phyloP scores from a whole-genome alignment of 2,888 invertebrate species.

The Stratiomys singularior region DNA sequence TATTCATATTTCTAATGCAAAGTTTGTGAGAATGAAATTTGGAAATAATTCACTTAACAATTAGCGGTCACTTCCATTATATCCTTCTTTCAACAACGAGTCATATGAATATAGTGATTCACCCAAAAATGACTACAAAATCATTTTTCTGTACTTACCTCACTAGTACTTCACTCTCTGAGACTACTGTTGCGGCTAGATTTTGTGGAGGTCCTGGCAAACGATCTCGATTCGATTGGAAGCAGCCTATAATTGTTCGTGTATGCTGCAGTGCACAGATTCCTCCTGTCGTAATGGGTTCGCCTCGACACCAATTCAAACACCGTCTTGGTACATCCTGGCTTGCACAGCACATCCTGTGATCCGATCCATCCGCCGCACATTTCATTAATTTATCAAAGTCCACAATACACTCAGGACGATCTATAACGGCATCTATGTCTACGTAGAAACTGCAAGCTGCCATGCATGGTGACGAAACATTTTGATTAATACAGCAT shows the following conservation, averaged over 20 bases:
- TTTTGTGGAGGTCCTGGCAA: constrained; percentile 84
- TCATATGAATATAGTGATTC: no score
- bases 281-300: constrained; percentile 72
- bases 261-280: constrained; percentile 79
- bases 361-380: constrained; percentile 84
- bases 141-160: constrained; percentile 57
- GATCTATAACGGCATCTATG: constrained; percentile 83
- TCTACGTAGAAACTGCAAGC: constrained; percentile 87
- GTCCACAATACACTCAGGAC: constrained; percentile 83
- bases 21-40: no score
- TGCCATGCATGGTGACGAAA: constrained; percentile 80
- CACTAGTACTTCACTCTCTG: constrained; percentile 71
- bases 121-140: no score
- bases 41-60: no score
- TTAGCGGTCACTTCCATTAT: no score
- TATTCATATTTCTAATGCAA: no score
- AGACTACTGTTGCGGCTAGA: constrained; percentile 69
- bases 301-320: constrained; percentile 86
- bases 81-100: no score
- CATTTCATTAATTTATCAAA: constrained; percentile 88
- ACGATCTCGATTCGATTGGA: constrained; percentile 80
- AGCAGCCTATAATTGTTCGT: constrained; percentile 81
- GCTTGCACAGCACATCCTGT: constrained; percentile 83
- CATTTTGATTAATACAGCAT: constrained; percentile 84
- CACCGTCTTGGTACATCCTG: constrained; percentile 83